A percentile compares a stretch with the other conserved stretches of the same genome.
Conservation (phyloP, 2,113 vertebrate species). For the Neogobius melanostomus region DNA sequence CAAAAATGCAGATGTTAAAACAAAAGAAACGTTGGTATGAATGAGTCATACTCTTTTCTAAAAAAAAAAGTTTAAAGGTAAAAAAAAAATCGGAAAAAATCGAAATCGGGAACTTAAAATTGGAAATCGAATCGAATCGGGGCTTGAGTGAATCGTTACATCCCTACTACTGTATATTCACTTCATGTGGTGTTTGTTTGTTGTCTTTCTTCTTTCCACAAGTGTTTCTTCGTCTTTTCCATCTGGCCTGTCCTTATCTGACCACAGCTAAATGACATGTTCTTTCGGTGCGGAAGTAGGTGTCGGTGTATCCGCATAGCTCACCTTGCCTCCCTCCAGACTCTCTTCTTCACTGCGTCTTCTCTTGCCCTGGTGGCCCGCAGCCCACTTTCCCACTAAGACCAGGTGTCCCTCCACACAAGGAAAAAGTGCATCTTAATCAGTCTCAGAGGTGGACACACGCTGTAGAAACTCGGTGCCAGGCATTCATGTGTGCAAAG, state of each 20-base stretch:
- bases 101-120: too few species aligned
- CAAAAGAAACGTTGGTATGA: too few species aligned
- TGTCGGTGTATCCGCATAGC: constrained; percentile 55
- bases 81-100: too few species aligned
- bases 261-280: constrained; percentile 74
- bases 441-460: constrained; percentile 41
- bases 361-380: constrained; percentile 65
- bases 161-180: too few species aligned
- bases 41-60: too few species aligned
- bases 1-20: too few species aligned
- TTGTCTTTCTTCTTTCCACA: constrained; percentile 31
- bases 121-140: too few species aligned
- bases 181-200: background rate
- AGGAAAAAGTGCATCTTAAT: constrained; percentile 67
- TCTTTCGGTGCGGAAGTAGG: constrained; percentile 71
- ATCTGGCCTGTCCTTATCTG: constrained; percentile 62
- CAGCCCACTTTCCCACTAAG: constrained; percentile 66
- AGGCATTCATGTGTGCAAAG: constrained; percentile 43
- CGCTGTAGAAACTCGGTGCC: constrained; percentile 17
- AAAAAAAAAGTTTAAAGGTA: too few species aligned
- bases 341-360: constrained; percentile 31
- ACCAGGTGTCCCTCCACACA: constrained; percentile 71
- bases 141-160: too few species aligned
- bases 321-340: constrained; percentile 50
- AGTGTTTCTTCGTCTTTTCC: constrained; percentile 49